phyloP scores from a whole-genome alignment of 2,797 vertebrate genomes.

The Muscicapa comitata region DNA sequence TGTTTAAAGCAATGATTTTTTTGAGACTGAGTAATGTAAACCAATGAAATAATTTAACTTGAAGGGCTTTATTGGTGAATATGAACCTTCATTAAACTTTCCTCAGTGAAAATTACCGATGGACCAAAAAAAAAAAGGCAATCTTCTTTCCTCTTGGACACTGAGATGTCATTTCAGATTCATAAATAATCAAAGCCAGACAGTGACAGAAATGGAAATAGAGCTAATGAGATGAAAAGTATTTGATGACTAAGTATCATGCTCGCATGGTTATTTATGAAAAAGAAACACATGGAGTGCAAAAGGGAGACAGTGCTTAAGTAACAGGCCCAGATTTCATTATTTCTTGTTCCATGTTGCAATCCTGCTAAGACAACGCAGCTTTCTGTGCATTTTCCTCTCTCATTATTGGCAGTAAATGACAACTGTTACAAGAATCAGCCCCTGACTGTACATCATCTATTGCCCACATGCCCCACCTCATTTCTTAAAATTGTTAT shows the following conservation, averaged over 20 bases:
- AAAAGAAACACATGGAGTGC: background rate
- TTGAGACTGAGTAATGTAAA: background rate
- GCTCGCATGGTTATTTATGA: background rate
- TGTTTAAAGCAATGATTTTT: background rate
- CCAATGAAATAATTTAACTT: background rate
- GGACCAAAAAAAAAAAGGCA: background rate
- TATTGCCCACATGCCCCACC: no score
- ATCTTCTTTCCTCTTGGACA: background rate
- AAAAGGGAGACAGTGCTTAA: background rate
- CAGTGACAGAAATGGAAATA: background rate
- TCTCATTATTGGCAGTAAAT: background rate
- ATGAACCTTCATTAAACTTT: background rate
- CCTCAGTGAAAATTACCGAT: background rate
- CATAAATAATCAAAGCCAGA: background rate
- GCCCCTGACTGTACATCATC: background rate
- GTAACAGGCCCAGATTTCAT: background rate
- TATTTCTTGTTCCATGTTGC: background rate
- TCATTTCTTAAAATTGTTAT: background rate
- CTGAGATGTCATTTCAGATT: background rate
- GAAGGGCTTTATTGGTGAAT: background rate
- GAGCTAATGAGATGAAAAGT: background rate
- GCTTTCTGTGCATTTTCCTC: background rate
- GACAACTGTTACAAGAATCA: background rate
- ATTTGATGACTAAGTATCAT: background rate
- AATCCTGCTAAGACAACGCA: background rate